A percentile compares a stretch with the other conserved stretches of the same genome.
These are phyloP conservation scores for Corvus hawaiiensis DNA, from an alignment of 2,113 vertebrate species.

Conservation along the genomic window DNA sequence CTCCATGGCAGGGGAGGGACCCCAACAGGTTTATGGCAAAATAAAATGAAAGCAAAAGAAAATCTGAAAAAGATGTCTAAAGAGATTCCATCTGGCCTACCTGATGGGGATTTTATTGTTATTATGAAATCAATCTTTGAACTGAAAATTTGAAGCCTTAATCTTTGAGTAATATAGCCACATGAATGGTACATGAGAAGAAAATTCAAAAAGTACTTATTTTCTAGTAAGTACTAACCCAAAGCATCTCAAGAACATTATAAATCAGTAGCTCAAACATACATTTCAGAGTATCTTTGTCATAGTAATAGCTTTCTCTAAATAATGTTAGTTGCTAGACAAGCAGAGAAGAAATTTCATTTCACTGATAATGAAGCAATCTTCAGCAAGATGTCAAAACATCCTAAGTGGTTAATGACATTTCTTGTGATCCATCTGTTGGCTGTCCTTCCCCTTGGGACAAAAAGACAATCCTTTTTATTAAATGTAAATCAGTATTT, in stretches of 20 bases:
- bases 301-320: not conserved
- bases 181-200: not conserved
- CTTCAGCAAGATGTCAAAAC: not conserved
- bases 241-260: not conserved
- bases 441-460: not conserved
- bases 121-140: not conserved
- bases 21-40: not conserved
- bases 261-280: not conserved
- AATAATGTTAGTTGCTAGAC: not conserved
- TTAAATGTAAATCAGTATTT: conserved; percentile 5
- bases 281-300: not conserved
- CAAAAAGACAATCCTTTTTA: not conserved
- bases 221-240: not conserved
- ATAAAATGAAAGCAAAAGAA: not conserved
- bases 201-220: not conserved
- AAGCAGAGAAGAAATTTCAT: not conserved
- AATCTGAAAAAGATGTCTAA: not conserved
- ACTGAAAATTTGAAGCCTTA: not conserved
- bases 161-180: not conserved
- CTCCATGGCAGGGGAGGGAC: no score
- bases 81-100: not conserved
- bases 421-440: not conserved
- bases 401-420: not conserved
- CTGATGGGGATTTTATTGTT: not conserved
- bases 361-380: conserved; percentile 16